These are phyloP conservation scores for Fregetta grallaria DNA, from an alignment of 2,113 vertebrate genomes.

Conservation along the genomic window DNA sequence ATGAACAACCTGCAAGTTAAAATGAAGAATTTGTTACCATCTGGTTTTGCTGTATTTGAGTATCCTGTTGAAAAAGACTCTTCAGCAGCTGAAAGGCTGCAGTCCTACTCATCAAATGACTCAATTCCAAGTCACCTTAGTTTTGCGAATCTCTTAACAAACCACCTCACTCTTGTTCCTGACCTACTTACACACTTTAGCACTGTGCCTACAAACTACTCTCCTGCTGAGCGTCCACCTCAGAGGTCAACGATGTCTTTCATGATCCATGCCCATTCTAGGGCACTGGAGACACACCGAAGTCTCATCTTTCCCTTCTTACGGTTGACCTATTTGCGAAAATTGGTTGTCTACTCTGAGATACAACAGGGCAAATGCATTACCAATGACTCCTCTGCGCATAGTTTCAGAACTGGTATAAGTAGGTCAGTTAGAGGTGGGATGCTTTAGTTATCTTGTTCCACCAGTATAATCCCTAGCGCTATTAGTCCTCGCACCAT, in stretches of 20 bases:
- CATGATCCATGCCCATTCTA: not conserved
- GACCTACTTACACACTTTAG: not conserved
- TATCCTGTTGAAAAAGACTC: not conserved
- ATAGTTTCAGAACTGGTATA: not conserved
- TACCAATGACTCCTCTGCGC: not conserved
- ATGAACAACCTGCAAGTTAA: conserved; percentile 78
- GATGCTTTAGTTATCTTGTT: not conserved
- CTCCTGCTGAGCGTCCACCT: not conserved
- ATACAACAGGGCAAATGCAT: not conserved
- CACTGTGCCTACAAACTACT: fast-evolving
- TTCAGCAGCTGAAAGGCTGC: not conserved
- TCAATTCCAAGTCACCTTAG: not conserved
- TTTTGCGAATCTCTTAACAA: not conserved
- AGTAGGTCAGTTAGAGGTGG: not conserved
- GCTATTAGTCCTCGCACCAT: not conserved
- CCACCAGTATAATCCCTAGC: not conserved
- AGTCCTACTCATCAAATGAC: not conserved
- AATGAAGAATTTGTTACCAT: not conserved
- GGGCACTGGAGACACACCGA: not conserved
- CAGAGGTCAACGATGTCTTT: not conserved
- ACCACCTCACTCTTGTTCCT: not conserved
- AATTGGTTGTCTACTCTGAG: not conserved
- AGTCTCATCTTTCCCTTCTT: not conserved
- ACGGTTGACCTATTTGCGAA: not conserved
- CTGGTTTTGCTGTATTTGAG: fast-evolving